A percentile compares a stretch with the other conserved stretches of the same genome.
Evolutionary conservation across 2,113 vertebrate species (phyloP).

Genomic region (Crotalus horridus): DNA sequence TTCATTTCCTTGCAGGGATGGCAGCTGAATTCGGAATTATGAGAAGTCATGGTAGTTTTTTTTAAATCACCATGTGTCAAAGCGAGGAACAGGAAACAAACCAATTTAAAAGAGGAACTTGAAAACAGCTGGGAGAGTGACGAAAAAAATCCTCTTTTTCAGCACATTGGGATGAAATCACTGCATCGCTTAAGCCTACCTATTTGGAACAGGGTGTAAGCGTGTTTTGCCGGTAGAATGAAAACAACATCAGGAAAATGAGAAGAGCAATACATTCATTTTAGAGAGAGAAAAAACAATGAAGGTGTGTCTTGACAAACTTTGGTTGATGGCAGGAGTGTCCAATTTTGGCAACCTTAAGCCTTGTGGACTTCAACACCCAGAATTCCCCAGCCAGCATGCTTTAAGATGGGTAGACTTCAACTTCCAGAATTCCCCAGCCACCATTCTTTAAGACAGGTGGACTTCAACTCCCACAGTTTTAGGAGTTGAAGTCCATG

Average conservation of each 20-base stretch:
- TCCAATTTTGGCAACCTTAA: not conserved
- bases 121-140: slow-evolving; percentile 19
- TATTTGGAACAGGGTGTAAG: not conserved
- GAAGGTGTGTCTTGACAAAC: not conserved
- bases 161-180: not conserved
- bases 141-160: not conserved
- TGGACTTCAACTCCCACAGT: too few species aligned
- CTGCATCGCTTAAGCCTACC: rapidly evolving
- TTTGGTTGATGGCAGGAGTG: not conserved
- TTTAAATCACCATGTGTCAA: not conserved
- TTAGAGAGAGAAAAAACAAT: too few species aligned
- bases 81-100: slow-evolving; percentile 23
- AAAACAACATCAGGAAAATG: not conserved
- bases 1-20: not conserved
- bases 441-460: too few species aligned
- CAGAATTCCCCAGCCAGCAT: not conserved
- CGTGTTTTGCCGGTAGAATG: rapidly evolving
- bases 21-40: slow-evolving; percentile 13
- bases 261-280: not conserved
- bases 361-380: not conserved
- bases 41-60: not conserved
- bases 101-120: slow-evolving; percentile 52
- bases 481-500: too few species aligned
- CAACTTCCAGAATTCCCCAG: not conserved
- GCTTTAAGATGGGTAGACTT: too few species aligned